Base-by-base conservation (phyloP, 1,140 invertebrate genomes). In the Philotrypesis tridentata region DNA sequence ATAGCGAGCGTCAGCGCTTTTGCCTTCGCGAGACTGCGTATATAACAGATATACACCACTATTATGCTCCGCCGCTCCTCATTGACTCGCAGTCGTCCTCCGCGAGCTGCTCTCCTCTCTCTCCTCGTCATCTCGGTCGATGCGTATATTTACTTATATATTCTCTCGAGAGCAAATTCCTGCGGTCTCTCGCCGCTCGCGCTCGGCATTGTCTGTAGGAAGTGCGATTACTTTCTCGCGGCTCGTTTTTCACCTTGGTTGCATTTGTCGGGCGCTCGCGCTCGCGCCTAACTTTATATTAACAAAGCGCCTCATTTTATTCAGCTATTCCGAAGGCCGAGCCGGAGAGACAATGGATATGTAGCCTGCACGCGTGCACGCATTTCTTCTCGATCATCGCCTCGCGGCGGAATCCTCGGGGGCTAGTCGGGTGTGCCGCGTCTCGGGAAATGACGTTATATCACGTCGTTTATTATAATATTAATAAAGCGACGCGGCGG, bases 361-460 rank as follows among this genome's bases (percentile, higher is more conserved):
- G 33, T 3, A 37, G 33, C 4, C 33, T 37, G 9, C 9, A n/a
- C n/a, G n/a, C 9, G 33, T 37, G 9, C 33, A 37, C 33, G 9
- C 33, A 9, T 37, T 37, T 3, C 9, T 5, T 60, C 14, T 11
- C 55, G 12, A 60, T 60, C 81, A 37, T n/a, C 33, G 33, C 3
- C 9, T 37, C 33, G 4, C 33, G n/a, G n/a, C n/a, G n/a, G n/a
- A 37, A 37, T 37, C 33, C 33, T 37, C 33, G 33, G 33, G 33
- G n/a, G n/a, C n/a, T 37, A 37, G 88, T 89, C 86, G 88, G 86
- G 87, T 86, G 89, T 88, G 87, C 86, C 86, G 86, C 85, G 87
- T 88, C 86, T 88, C 79, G 80, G 72, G 40, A 87, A 89, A 89
- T 89, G 87, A 87, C 87, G 83, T 86, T 89, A 90, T 89, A 87